phyloP scores from a whole-genome alignment of 2,888 invertebrate genomes.

The Eilema sororculum region DNA sequence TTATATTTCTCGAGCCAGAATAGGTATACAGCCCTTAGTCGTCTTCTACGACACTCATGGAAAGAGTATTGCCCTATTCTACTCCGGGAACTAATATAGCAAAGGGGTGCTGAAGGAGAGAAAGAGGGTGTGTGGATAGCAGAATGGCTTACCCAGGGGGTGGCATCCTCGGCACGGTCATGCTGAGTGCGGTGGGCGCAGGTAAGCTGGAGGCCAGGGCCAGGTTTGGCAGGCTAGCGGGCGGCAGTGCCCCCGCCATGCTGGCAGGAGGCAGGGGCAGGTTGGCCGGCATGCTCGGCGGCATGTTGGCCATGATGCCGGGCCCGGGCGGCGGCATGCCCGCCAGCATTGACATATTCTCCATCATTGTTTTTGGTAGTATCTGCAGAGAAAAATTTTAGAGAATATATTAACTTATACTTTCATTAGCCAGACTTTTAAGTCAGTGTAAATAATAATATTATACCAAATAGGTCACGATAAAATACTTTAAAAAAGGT shows the following conservation, averaged over 20 bases:
- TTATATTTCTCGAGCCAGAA: too few relatives aligned
- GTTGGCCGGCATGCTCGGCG: conserved; percentile 21
- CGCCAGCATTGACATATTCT: conserved; percentile 67
- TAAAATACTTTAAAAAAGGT: too few relatives aligned
- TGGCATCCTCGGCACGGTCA: conserved; percentile 67
- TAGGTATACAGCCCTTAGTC: too few relatives aligned
- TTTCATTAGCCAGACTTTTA: not conserved
- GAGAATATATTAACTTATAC: not conserved
- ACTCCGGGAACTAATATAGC: too few relatives aligned
- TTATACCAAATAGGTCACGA: too few relatives aligned
- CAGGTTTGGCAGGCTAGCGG: conserved; percentile 29
- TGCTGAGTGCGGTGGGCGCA: conserved; percentile 38
- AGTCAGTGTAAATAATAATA: not conserved
- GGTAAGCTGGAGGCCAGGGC: conserved; percentile 20
- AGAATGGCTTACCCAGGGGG: conserved; percentile 68
- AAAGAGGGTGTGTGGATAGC: not conserved
- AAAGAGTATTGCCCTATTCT: too few relatives aligned
- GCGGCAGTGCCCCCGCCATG: conserved; percentile 23
- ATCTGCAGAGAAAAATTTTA: conserved; percentile 56
- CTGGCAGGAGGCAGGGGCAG: conserved; percentile 25
- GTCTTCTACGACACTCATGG: too few relatives aligned
- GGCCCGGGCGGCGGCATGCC: conserved; percentile 47
- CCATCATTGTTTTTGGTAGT: conserved; percentile 76
- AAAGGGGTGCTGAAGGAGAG: too few relatives aligned
- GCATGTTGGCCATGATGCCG: conserved; percentile 31